Percentiles rank a stretch among this genome's conserved stretches.
phyloP scores from a whole-genome alignment of 2,113 vertebrate species.

The Pluvianellus socialis region DNA sequence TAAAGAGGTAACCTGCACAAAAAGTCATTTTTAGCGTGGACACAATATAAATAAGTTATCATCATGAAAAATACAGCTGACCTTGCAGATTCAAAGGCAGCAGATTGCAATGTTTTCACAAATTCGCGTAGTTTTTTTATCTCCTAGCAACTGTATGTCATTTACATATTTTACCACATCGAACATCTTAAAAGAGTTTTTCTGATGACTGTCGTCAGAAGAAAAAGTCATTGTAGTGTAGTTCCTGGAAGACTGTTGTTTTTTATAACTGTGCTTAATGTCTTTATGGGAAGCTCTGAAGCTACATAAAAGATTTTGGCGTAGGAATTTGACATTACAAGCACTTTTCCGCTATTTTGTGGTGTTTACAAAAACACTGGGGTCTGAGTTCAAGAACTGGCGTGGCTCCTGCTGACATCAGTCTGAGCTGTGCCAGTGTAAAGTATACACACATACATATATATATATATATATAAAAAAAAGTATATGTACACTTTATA shows the following conservation, averaged over 20 bases:
- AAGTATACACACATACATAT: not conserved
- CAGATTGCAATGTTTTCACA: conserved; percentile 46
- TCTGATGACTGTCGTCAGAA: conserved; percentile 11
- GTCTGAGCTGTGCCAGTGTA: not conserved
- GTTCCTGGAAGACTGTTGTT: conserved; percentile 28
- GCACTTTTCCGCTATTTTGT: not conserved
- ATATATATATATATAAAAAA: no score
- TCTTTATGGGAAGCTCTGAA: conserved; percentile 10
- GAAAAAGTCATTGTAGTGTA: conserved; percentile 11
- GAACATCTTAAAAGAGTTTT: conserved; percentile 6
- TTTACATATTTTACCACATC: conserved; percentile 41
- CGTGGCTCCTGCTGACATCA: not conserved
- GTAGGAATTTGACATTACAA: not conserved
- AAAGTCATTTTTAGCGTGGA: not conserved
- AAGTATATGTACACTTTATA: not conserved
- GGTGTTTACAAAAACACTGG: not conserved
- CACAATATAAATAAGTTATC: conserved; percentile 24
- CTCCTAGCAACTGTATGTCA: conserved; percentile 31
- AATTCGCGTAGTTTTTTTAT: conserved; percentile 33
- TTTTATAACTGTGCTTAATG: not conserved
- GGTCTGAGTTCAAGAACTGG: not conserved
- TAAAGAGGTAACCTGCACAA: not conserved
- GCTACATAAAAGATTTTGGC: not conserved
- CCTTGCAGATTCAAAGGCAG: conserved; percentile 37
- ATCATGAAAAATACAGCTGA: conserved; percentile 37